Conservation (phyloP, 2,113 vertebrate genomes). For the Pelecanus crispus region DNA sequence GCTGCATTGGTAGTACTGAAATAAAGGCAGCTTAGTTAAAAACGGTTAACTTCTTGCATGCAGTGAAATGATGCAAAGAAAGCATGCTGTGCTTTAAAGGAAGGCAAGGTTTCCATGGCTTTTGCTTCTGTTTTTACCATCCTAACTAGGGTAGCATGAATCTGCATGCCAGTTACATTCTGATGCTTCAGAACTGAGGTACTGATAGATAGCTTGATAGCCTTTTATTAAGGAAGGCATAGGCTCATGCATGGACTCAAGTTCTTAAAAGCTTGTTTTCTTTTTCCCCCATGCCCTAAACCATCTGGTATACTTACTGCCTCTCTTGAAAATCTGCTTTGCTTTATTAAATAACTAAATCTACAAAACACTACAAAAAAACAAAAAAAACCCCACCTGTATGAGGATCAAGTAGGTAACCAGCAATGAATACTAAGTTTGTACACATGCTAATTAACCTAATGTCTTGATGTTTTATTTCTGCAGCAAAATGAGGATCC, state of each 20-base stretch:
- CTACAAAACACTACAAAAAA: not conserved
- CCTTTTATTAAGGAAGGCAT: not conserved
- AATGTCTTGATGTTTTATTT: not conserved
- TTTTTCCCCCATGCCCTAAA: not conserved
- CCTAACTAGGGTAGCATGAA: not conserved
- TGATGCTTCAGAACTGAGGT: not conserved
- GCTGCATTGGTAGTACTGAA: not conserved
- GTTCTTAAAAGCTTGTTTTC: not conserved
- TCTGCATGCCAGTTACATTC: not conserved
- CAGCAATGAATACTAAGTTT: not conserved
- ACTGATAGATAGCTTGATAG: not conserved
- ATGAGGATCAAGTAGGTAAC: not conserved
- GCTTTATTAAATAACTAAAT: not conserved
- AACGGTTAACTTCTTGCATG: not conserved
- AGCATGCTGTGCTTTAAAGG: not conserved
- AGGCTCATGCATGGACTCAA: not conserved
- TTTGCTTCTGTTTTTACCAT: not conserved
- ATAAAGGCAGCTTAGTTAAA: not conserved
- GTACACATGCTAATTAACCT: not conserved
- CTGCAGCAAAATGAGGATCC: slow-evolving; percentile 70
- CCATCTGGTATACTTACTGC: not conserved
- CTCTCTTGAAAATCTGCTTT: not conserved
- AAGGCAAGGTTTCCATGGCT: not conserved
- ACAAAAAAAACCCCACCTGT: not conserved
- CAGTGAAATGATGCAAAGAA: not conserved